phyloP scores from a whole-genome alignment of 2,113 vertebrate species.

The Benitochromis conjunctus region DNA sequence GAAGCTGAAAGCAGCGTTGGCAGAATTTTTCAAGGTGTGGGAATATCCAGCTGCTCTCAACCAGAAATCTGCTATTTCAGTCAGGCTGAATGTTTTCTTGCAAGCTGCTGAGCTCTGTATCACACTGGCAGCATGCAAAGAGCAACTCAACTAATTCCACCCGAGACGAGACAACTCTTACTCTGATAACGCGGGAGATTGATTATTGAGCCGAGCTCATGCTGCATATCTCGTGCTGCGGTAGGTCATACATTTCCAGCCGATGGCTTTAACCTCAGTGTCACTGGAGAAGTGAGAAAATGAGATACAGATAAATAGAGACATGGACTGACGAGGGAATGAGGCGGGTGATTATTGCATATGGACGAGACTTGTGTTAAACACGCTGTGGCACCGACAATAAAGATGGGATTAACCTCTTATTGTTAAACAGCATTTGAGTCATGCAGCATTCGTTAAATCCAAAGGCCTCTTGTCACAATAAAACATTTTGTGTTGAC shows the following conservation, averaged over 20 bases:
- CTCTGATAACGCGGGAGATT: conserved; percentile 12
- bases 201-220: conserved; percentile 18
- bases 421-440: not conserved
- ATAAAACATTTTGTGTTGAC: conserved; percentile 42
- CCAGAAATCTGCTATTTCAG: not conserved
- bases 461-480: conserved; percentile 21
- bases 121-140: not conserved
- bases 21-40: not conserved
- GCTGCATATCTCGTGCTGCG: not conserved
- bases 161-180: not conserved
- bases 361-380: not conserved
- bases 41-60: not conserved
- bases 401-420: conserved; percentile 10
- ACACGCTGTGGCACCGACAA: not conserved
- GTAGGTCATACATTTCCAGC: not conserved
- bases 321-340: not conserved
- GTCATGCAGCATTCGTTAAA: not conserved
- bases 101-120: not conserved
- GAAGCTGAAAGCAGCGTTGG: not conserved
- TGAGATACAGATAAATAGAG: not conserved
- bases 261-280: conserved; percentile 17
- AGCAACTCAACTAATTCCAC: not conserved
- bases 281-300: not conserved
- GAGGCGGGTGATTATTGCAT: not conserved
- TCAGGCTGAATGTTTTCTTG: not conserved